Conservation (phyloP, 2,797 vertebrate species). For the Podargus strigoides region DNA sequence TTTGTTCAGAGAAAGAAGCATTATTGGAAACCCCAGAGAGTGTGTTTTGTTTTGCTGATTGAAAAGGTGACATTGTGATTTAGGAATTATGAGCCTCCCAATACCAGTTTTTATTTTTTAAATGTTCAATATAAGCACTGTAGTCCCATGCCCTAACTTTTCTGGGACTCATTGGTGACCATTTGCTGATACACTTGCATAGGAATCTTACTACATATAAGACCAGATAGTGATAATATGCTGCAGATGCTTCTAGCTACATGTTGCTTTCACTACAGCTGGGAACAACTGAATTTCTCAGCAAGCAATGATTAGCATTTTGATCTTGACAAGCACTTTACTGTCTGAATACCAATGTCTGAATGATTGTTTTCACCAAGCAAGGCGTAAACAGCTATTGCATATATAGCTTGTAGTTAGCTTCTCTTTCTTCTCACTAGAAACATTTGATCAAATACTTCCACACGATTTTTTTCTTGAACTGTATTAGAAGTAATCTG, state of each 20-base stretch:
- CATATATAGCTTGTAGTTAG: slow-evolving; percentile 8
- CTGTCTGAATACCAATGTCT: slow-evolving; percentile 64
- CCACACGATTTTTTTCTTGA: background rate
- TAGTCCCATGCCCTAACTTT: background rate
- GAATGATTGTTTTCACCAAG: slow-evolving; percentile 60
- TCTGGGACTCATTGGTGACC: background rate
- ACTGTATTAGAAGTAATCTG: background rate
- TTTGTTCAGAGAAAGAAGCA: background rate
- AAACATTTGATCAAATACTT: slow-evolving; percentile 43
- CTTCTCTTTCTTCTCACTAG: slow-evolving; percentile 30
- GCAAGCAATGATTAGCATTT: slow-evolving; percentile 72
- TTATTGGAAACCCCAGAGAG: background rate
- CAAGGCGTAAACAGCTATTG: slow-evolving; percentile 50
- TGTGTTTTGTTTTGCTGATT: background rate
- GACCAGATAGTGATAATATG: background rate
- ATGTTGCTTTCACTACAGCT: slow-evolving; percentile 49
- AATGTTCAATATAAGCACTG: background rate
- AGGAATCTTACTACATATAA: background rate
- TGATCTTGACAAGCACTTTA: slow-evolving; percentile 72
- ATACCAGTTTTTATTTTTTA: background rate
- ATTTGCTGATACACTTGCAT: background rate
- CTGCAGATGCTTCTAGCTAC: slow-evolving; percentile 38
- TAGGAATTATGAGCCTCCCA: background rate
- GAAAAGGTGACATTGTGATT: background rate
- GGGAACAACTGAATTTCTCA: slow-evolving; percentile 63